phyloP scores from a whole-genome alignment of 2,888 invertebrate genomes.

The Mimachlamys varia region DNA sequence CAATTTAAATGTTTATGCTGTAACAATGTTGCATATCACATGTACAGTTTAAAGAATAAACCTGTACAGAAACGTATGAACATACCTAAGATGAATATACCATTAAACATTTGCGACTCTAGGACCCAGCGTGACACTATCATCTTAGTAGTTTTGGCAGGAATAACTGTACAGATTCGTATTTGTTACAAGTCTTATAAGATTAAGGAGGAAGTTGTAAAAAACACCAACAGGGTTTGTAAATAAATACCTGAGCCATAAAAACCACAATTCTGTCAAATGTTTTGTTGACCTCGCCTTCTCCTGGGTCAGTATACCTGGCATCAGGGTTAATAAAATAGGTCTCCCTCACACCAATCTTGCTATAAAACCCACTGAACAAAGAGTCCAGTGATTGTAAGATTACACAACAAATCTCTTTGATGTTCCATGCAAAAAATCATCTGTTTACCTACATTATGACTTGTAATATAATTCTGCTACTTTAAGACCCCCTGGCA shows the following conservation, averaged over 20 bases:
- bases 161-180: background rate
- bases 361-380: background rate
- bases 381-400: background rate
- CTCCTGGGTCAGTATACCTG: background rate
- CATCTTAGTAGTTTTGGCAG: background rate
- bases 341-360: background rate
- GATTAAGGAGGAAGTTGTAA: background rate
- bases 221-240: background rate
- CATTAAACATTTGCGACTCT: background rate
- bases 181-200: background rate
- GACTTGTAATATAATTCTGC: background rate
- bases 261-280: background rate
- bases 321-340: background rate
- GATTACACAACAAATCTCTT: conserved; percentile 1
- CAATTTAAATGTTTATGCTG: too few relatives aligned
- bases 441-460: background rate
- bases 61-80: too few relatives aligned
- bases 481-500: background rate
- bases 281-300: background rate
- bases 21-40: too few relatives aligned
- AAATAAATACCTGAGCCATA: background rate
- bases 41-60: too few relatives aligned
- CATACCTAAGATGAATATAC: background rate
- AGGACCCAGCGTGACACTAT: background rate
- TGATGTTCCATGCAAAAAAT: background rate